Percentiles rank a stretch among this genome's conserved stretches.
phyloP scores from a whole-genome alignment of 2,797 vertebrate species.

The Mycteria americana region DNA sequence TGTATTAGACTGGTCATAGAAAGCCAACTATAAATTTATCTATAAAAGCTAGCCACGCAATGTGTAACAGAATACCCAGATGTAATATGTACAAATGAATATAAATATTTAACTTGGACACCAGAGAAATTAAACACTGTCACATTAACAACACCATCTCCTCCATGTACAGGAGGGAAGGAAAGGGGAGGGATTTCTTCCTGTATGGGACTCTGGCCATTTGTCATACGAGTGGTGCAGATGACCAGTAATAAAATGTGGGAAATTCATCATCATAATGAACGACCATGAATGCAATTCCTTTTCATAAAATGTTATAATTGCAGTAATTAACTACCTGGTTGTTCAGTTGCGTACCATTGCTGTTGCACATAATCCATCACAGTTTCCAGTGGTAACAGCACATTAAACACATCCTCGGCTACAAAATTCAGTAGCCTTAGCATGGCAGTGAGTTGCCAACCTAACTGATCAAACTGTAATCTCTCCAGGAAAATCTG shows the following conservation, averaged over 20 bases:
- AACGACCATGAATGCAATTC: not conserved
- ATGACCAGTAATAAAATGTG: not conserved
- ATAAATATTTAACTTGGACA: not conserved
- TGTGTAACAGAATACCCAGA: not conserved
- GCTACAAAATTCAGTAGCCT: not conserved
- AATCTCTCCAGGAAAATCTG: not conserved
- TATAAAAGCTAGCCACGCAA: not conserved
- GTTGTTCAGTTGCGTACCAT: not conserved
- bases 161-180: not conserved
- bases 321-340: slow-evolving; percentile 42
- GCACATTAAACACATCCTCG: not conserved
- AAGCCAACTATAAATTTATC: not conserved
- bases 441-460: not conserved
- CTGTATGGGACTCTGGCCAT: not conserved
- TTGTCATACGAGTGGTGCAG: not conserved
- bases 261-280: not conserved
- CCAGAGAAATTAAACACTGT: not conserved
- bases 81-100: not conserved
- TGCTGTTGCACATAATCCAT: not conserved
- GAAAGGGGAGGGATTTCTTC: not conserved
- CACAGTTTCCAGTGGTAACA: not conserved
- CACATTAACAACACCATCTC: not conserved
- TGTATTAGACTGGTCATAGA: not conserved
- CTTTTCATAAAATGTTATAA: not conserved
- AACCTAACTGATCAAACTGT: not conserved